Evolutionary conservation across 2,888 invertebrate species (phyloP).

Genomic region (Lymantria monacha): DNA sequence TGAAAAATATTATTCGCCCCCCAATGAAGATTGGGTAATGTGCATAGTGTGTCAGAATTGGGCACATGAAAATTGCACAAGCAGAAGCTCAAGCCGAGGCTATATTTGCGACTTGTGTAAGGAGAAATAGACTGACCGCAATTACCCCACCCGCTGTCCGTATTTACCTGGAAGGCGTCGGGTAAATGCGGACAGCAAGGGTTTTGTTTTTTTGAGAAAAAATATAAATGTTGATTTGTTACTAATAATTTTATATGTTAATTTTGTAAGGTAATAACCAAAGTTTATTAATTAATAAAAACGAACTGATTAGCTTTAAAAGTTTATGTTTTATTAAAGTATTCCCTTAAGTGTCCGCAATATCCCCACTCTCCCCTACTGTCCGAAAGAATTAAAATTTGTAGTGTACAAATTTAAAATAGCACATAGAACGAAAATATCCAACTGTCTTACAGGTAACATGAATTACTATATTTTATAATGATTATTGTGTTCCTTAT

Average conservation of each 20-base stretch:
- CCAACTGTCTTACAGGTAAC: too few relatives aligned
- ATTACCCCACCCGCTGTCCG: not conserved
- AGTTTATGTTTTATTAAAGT: too few relatives aligned
- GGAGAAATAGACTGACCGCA: not conserved
- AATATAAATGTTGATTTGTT: not conserved
- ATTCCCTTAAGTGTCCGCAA: too few relatives aligned
- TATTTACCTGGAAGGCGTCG: slow-evolving; percentile 1
- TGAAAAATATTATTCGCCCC: slow-evolving; percentile 3
- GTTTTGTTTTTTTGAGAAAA: slow-evolving; percentile 2
- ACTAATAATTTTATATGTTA: too few relatives aligned
- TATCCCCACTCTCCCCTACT: slow-evolving; percentile 6
- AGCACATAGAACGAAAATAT: too few relatives aligned
- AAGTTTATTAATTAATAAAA: too few relatives aligned
- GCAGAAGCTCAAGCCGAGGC: not conserved
- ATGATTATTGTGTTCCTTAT: too few relatives aligned
- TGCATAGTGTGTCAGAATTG: not conserved
- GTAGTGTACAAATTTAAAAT: too few relatives aligned
- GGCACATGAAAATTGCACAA: not conserved
- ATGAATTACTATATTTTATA: too few relatives aligned
- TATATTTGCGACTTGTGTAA: not conserved
- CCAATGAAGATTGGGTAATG: slow-evolving; percentile 1
- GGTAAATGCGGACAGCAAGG: slow-evolving; percentile 2
- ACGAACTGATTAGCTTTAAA: too few relatives aligned
- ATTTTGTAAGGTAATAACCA: too few relatives aligned
- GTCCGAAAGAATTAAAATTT: too few relatives aligned